Evolutionary conservation across 1,140 invertebrate genomes (phyloP), one percentile per base, ranked within the genome.

Genomic region (Scaptomyza pallida): DNA sequence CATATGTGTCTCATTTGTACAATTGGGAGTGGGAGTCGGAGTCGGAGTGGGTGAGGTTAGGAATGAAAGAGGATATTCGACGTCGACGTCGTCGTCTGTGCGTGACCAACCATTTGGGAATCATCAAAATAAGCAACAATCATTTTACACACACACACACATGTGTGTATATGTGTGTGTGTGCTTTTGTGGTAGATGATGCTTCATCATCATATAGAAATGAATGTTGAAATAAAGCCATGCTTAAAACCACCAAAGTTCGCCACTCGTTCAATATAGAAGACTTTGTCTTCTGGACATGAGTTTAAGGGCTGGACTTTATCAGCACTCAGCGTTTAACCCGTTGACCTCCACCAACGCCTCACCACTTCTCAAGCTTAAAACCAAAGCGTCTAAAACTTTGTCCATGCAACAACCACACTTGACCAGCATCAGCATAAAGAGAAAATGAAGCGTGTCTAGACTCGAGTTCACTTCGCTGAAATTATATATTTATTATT

Each of bases 1-100:
- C 74, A 88, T 81, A 88, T 86, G 81, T 81, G 81, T 81, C 81
- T 80, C 73, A 69, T 64, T 63, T 74, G 81, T 51, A 62, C 44
- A n/a, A n/a, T 45, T 21, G 23, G 9, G 26, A n/a, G n/a, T n/a
- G n/a, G n/a, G n/a, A n/a, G n/a, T n/a, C n/a, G n/a, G n/a, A n/a
- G n/a, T n/a, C n/a, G n/a, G n/a, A n/a, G n/a, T n/a, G n/a, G n/a
- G n/a, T n/a, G n/a, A n/a, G 13, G 17, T n/a, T 17, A n/a, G 57
- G 16, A 21, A 37, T 12, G 12, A 35, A 35, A 0, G 16, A 48
- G 57, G 40, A 48, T 40, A 35, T 35, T 35, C 33, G 8, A 3
- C 8, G 23, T 5, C 23, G 23, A 5, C 33, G 33, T 35, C 33
- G 23, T 43, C 56, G 35, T 21, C 60, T 71, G 80, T 75, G 75